These are phyloP conservation scores for Isurus oxyrinchus DNA, from an alignment of 2,113 vertebrate species.

Conservation along the genomic window DNA sequence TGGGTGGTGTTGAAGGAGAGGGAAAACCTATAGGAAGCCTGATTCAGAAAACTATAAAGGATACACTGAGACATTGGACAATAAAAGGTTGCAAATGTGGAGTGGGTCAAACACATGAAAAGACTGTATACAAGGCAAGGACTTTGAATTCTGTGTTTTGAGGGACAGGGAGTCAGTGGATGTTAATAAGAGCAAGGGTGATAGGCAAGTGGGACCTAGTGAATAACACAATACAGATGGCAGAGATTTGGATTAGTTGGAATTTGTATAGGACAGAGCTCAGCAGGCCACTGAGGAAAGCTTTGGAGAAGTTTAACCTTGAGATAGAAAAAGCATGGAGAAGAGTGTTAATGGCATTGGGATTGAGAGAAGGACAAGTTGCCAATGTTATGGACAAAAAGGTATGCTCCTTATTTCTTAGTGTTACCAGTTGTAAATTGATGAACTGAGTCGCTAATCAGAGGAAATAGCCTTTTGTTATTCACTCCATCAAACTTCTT, in stretches of 20 bases:
- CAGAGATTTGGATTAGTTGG: not conserved
- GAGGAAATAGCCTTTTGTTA: not conserved
- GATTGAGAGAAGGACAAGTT: not conserved
- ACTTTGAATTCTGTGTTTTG: not conserved
- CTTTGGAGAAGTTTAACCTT: not conserved
- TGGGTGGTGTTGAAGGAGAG: not conserved
- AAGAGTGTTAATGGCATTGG: not conserved
- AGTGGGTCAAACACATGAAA: not conserved
- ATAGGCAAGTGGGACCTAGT: not conserved
- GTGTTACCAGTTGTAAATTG: not conserved
- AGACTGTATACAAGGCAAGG: not conserved
- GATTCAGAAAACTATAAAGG: not conserved
- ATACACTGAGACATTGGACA: not conserved
- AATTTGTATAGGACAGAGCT: not conserved
- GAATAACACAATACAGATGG: not conserved
- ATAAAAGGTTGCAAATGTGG: not conserved
- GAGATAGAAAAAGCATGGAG: not conserved
- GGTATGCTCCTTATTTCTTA: not conserved
- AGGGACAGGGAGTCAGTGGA: not conserved
- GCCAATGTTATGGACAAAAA: not conserved
- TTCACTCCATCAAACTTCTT: too few relatives aligned
- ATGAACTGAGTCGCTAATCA: not conserved
- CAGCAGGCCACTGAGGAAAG: not conserved
- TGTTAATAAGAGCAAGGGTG: not conserved
- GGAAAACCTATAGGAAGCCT: not conserved